A percentile compares a stretch with the other conserved stretches of the same genome.
Conservation (phyloP, 2,888 invertebrate species). For the Oxyteleia sp. region DNA sequence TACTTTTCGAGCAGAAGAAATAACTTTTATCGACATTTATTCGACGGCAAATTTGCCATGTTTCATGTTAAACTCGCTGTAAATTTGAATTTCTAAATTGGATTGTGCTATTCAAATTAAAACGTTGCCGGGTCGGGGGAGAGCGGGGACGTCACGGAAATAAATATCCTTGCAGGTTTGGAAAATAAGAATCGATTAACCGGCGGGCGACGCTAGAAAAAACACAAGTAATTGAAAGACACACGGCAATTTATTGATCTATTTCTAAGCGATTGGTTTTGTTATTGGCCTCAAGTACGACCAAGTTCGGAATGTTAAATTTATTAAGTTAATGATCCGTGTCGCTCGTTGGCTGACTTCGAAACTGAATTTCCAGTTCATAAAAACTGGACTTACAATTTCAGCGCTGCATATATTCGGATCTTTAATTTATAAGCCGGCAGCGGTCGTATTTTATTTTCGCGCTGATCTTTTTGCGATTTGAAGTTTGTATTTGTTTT, state of each 20-base stretch:
- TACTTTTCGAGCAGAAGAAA: slow-evolving; percentile 69
- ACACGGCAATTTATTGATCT: slow-evolving; percentile 50
- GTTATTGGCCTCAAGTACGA: slow-evolving; percentile 51
- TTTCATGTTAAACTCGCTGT: slow-evolving; percentile 70
- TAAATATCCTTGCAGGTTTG: slow-evolving; percentile 59
- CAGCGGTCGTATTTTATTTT: slow-evolving; percentile 46
- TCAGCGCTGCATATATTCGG: slow-evolving; percentile 52
- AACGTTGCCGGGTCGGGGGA: slow-evolving; percentile 42
- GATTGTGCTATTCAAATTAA: slow-evolving; percentile 69
- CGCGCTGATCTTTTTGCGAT: slow-evolving; percentile 41
- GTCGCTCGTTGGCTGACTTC: slow-evolving; percentile 40
- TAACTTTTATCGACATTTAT: slow-evolving; percentile 74
- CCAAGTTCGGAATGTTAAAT: slow-evolving; percentile 49
- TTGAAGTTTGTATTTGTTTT: slow-evolving; percentile 51
- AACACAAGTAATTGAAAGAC: slow-evolving; percentile 53
- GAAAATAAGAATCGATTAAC: slow-evolving; percentile 69
- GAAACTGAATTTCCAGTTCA: slow-evolving; percentile 53
- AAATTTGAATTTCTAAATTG: slow-evolving; percentile 73
- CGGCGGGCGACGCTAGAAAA: slow-evolving; percentile 22
- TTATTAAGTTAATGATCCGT: slow-evolving; percentile 68
- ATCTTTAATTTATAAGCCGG: slow-evolving; percentile 58
- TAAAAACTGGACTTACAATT: slow-evolving; percentile 53
- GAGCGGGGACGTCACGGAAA: slow-evolving; percentile 41
- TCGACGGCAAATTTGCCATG: slow-evolving; percentile 73
- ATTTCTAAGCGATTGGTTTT: slow-evolving; percentile 62